Percentiles rank a stretch among this genome's conserved stretches.
phyloP scores from a whole-genome alignment of 2,888 invertebrate genomes.

The Napeogenes inachia region DNA sequence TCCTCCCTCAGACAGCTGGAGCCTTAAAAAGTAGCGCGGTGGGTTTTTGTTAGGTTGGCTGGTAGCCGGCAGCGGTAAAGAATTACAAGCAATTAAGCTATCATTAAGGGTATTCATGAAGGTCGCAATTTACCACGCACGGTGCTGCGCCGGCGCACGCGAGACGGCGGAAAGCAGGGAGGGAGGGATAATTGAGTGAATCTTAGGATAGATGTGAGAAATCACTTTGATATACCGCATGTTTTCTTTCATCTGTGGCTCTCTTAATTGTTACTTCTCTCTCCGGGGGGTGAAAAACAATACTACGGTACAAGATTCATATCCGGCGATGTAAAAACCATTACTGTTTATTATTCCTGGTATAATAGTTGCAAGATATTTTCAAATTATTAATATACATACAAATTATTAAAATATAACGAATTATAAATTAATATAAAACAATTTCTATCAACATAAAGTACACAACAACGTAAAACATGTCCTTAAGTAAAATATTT shows the following conservation, averaged over 20 bases:
- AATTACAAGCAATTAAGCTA: conserved; percentile 40
- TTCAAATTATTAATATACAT: too few relatives aligned
- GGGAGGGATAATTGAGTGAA: conserved; percentile 30
- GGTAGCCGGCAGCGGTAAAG: conserved; percentile 22
- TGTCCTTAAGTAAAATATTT: too few relatives aligned
- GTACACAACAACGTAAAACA: too few relatives aligned
- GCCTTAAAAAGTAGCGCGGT: conserved; percentile 10
- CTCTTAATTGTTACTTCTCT: conserved; percentile 5
- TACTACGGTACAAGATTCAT: too few relatives aligned
- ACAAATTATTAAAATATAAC: too few relatives aligned
- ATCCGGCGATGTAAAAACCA: too few relatives aligned
- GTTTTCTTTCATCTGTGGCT: conserved; percentile 8
- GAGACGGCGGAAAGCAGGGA: conserved; percentile 9
- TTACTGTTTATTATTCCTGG: too few relatives aligned
- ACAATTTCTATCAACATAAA: too few relatives aligned
- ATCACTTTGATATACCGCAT: conserved; percentile 28
- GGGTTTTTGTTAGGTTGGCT: conserved; percentile 16
- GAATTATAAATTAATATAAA: too few relatives aligned
- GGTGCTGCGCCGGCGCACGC: conserved; percentile 27
- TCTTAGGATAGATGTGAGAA: conserved; percentile 26
- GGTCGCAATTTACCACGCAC: conserved; percentile 38
- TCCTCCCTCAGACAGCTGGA: neutral
- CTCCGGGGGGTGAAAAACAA: too few relatives aligned
- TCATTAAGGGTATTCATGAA: conserved; percentile 38
- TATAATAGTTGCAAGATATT: too few relatives aligned